Percentiles rank a stretch among this genome's conserved stretches.
Evolutionary conservation across 1,140 invertebrate species (phyloP).

Genomic region (Venturia canescens): DNA sequence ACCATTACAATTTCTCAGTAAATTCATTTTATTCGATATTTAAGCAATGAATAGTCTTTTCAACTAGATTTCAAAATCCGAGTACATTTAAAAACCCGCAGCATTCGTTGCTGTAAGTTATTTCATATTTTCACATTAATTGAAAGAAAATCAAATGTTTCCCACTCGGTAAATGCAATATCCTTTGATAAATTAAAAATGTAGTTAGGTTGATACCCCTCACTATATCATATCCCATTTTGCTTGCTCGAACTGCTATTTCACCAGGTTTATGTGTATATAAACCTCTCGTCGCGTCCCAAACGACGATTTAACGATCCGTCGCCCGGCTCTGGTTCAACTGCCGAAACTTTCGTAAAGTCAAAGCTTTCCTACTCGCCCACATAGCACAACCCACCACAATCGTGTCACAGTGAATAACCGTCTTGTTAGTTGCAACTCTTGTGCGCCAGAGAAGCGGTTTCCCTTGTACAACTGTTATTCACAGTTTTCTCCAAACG

Average conservation of each 20-base stretch:
- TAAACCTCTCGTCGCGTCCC: not conserved
- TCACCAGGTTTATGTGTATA: not conserved
- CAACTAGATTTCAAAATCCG: too few species aligned
- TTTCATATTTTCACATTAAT: too few species aligned
- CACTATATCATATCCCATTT: not conserved
- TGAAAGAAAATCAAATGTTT: too few species aligned
- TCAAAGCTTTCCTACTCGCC: not conserved
- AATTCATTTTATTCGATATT: too few species aligned
- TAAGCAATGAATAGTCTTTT: too few species aligned
- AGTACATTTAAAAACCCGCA: too few species aligned
- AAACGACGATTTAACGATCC: slow-evolving; percentile 16
- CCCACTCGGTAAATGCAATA: too few species aligned
- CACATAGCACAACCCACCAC: not conserved
- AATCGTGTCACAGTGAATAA: slow-evolving; percentile 4
- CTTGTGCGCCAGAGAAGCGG: not conserved
- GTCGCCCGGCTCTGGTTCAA: not conserved
- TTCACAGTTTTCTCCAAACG: not conserved
- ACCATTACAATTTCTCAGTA: too few species aligned
- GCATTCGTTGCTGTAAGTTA: too few species aligned
- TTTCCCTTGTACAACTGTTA: too few species aligned
- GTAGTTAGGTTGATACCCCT: not conserved
- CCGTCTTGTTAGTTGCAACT: not conserved
- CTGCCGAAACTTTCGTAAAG: slow-evolving; percentile 19
- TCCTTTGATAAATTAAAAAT: not conserved
- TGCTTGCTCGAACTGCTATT: not conserved